phyloP scores from a whole-genome alignment of 2,797 vertebrate species.

The Gephyroberyx darwinii region DNA sequence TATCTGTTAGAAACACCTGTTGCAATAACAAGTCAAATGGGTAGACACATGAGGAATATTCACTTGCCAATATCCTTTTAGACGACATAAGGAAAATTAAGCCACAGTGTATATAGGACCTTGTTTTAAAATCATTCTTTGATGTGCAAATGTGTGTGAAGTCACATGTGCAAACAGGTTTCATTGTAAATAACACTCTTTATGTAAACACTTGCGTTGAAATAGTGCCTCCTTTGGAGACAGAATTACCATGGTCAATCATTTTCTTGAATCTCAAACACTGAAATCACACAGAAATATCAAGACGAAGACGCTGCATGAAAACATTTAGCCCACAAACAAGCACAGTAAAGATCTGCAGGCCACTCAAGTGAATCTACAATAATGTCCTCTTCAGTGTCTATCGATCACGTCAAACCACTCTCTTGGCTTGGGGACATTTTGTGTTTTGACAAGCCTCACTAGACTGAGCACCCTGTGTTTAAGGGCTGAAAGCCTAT shows the following conservation, averaged over 20 bases:
- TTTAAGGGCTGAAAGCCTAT: slow-evolving; percentile 71
- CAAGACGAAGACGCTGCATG: slow-evolving; percentile 43
- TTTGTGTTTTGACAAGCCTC: slow-evolving; percentile 73
- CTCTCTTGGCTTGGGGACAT: slow-evolving; percentile 67
- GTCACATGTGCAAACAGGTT: slow-evolving; percentile 46
- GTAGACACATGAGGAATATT: slow-evolving; percentile 72
- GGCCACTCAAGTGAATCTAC: slow-evolving; percentile 54
- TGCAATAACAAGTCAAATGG: slow-evolving; percentile 76
- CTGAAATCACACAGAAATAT: slow-evolving; percentile 42
- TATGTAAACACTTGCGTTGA: slow-evolving; percentile 42
- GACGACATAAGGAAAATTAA: slow-evolving; percentile 56
- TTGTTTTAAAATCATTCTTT: slow-evolving; percentile 62
- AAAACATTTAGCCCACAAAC: slow-evolving; percentile 48
- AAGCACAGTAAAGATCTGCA: slow-evolving; percentile 43
- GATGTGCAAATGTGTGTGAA: slow-evolving; percentile 67
- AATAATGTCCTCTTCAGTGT: slow-evolving; percentile 58
- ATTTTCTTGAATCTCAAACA: slow-evolving; percentile 55
- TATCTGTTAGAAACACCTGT: slow-evolving; percentile 79
- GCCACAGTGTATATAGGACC: slow-evolving; percentile 51
- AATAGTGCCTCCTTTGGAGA: slow-evolving; percentile 32
- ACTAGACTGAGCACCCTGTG: slow-evolving; percentile 65
- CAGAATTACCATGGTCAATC: slow-evolving; percentile 41
- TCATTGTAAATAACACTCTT: slow-evolving; percentile 9
- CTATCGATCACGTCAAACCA: slow-evolving; percentile 69
- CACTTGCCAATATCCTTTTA: slow-evolving; percentile 69